These are phyloP conservation scores for Passer montanus DNA, from an alignment of 2,113 vertebrate genomes.

Conservation along the genomic window DNA sequence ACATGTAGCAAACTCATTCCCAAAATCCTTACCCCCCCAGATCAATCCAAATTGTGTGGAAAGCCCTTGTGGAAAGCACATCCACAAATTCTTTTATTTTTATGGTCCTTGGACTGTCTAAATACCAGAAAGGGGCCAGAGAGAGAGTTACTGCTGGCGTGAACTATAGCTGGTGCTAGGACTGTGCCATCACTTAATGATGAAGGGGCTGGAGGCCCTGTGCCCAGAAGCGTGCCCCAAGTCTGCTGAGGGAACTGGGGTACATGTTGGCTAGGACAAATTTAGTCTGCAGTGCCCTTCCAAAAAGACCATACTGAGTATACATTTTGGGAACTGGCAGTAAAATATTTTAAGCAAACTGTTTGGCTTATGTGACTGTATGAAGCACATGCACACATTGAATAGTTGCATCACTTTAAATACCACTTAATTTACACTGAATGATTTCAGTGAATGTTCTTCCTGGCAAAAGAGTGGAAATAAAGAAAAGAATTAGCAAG, in stretches of 20 bases:
- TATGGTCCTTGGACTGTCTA: neutral
- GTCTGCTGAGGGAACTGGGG: neutral
- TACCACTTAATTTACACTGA: neutral
- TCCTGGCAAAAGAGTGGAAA: neutral
- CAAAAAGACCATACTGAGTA: neutral
- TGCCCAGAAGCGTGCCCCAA: neutral
- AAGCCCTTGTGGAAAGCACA: neutral
- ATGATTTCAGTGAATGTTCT: neutral
- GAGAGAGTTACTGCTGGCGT: neutral
- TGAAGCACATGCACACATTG: neutral
- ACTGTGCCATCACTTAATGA: neutral
- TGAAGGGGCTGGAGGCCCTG: neutral
- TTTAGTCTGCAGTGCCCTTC: neutral
- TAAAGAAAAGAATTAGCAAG: constrained; percentile 23
- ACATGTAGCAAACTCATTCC: neutral
- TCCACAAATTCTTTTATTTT: neutral
- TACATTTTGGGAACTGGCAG: neutral
- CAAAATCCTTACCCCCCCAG: neutral
- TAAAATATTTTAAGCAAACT: neutral
- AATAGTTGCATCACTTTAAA: neutral
- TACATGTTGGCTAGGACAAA: neutral
- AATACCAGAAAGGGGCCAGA: neutral
- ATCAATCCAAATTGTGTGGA: neutral
- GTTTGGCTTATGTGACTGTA: neutral
- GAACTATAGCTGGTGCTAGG: neutral